phyloP scores from a whole-genome alignment of 2,797 vertebrate genomes.

The Phoebastria nigripes region DNA sequence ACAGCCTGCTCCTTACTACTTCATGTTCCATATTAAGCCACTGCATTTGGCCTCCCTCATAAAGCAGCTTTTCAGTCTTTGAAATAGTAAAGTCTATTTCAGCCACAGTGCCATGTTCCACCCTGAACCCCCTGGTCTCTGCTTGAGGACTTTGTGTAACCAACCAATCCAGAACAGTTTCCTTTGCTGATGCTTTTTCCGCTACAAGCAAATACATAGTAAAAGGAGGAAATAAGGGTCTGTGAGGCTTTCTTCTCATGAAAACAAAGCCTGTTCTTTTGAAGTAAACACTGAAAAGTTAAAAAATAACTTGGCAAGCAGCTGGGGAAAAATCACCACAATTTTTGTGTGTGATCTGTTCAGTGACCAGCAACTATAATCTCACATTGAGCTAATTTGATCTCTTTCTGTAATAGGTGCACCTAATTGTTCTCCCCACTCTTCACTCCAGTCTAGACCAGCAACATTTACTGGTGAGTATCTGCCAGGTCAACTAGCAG shows the following conservation, averaged over 20 bases:
- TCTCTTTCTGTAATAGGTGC: background rate
- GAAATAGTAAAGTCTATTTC: background rate
- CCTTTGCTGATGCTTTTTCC: conserved; percentile 43
- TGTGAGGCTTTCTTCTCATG: background rate
- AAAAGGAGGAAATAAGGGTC: conserved; percentile 41
- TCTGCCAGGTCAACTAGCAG: background rate
- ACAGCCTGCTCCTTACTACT: background rate
- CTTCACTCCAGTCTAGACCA: background rate
- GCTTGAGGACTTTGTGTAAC: background rate
- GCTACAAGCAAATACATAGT: background rate
- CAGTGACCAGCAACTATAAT: background rate
- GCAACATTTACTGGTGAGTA: background rate
- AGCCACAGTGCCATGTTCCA: background rate
- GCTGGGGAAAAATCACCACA: background rate
- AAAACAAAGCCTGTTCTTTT: conserved; percentile 36
- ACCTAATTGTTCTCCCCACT: background rate
- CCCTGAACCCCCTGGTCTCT: background rate
- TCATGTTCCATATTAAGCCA: background rate
- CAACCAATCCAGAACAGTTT: background rate
- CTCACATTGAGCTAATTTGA: background rate
- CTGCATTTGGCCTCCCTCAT: background rate
- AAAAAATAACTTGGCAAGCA: background rate
- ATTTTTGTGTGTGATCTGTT: background rate
- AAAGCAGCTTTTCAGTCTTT: background rate
- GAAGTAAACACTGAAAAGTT: background rate